Base-by-base conservation (phyloP, 2,113 vertebrate genomes). In the Sula dactylatra region DNA sequence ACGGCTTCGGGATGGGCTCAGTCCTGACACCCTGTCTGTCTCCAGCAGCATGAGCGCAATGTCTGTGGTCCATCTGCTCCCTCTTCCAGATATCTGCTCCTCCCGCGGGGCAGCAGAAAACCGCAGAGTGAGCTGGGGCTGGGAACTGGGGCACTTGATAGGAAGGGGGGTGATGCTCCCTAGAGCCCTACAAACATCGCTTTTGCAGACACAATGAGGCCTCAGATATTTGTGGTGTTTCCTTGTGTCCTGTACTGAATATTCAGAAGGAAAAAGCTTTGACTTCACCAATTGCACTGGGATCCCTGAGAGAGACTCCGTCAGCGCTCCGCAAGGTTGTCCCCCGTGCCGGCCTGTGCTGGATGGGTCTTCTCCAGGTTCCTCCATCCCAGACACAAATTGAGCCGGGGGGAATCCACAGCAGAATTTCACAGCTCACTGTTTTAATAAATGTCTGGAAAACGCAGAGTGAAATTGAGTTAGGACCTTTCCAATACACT, bases 371-470 rank as follows among this genome's bases (percentile, higher is more conserved):
- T 31, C 52, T 82, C 67, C 87, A 59, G 56, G 58, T 76, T 94
- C 84, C 47, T 86, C 72, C 62, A 76, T 7, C 62, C 32, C 92
- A 94, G 83, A 61, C 61, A 62, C 52, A 67, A 72, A 93, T 27
- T 44, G 52, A 76, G 32, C 90, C n/a, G 1, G 38, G 22, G 90
- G 90, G 81, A 95, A 94, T 94, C 83, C 24, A 2, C 61, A 61
- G 56, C 79, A 88, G 90, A 88, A 94, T 85, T 88, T 81, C 87
- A 72, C 84, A 95, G 90, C 94, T 94, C 80, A 66, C 84, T 88
- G 66, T 83, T 94, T 67, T 76, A 88, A 93, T 89, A 86, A 94
- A 76, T 3, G 72, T 38, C 81, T 95, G 96, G 94, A 93, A 95
- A 95, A 94, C 0, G 13, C 58, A 27, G 72, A 95, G 72, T 40